Base-by-base conservation (phyloP, 2,113 vertebrate species). In the Tilapia sparmanii region DNA sequence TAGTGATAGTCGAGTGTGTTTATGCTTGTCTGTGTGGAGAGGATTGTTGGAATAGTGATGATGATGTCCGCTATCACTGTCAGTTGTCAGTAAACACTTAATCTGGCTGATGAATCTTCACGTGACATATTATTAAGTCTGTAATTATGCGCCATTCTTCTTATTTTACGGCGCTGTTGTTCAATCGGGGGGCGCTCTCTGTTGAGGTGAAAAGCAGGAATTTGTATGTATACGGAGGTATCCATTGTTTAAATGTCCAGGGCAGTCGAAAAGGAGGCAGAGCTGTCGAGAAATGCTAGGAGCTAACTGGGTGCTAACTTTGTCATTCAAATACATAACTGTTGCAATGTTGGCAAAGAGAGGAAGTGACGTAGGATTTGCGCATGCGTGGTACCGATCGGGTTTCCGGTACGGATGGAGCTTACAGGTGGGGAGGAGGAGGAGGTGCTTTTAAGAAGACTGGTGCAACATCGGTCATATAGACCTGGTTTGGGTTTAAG, bases 11-110 rank as follows among this genome's bases (percentile, higher is more conserved):
- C 45, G 15, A 47, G 15, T 18, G 15, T 47, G 15, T 47, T 47
- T 47, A 47, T 18, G 45, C 45, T 18, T 47, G 1, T 47, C 45
- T 47, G 45, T 47, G 45, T 47, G 15, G 45, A 47, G 45, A 47
- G 0, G 45, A 47, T 47, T 47, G 45, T 18, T 47, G 0, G 15
- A 0, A 47, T 8, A 47, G 15, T 47, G 45, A 47, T 18, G 45
- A 47, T 47, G 45, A 47, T 47, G 45, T 50, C 16, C 16, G 8
- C 8, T 19, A 50, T 50, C 18, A 19, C 8, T 52, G 50, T 52
- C 0, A 52, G 5, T 52, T 0, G 50, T 19, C 50, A 52, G 47
- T 19, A 52, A 52, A 19, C 3, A 52, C 47, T 52, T 52, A 5
- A 52, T 52, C 47, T 52, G 47, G 1, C 18, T 52, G 47, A 5